Percentiles rank a stretch among this genome's conserved stretches.
Conservation (phyloP, 1,140 invertebrate genomes). For the Psilanteris sp. region DNA sequence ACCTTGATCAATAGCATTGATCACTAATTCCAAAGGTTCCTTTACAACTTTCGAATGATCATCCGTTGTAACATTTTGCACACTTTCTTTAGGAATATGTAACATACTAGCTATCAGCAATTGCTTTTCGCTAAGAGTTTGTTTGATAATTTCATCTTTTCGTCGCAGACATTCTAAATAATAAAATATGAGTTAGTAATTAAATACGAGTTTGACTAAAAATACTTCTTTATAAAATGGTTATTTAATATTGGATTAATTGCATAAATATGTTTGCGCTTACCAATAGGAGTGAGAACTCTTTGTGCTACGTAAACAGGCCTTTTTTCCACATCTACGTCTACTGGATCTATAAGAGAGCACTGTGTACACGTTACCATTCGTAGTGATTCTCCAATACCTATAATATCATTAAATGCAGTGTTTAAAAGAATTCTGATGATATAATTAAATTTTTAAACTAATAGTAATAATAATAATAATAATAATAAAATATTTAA, state of each 20-base stretch:
- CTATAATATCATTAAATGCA: slow-evolving; percentile 14
- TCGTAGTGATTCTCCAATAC: slow-evolving; percentile 73
- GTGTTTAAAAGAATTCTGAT: too few relatives aligned
- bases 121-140: slow-evolving; percentile 87
- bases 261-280: too few relatives aligned
- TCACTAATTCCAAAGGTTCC: slow-evolving; percentile 85
- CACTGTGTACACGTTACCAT: slow-evolving; percentile 82
- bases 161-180: slow-evolving; percentile 84
- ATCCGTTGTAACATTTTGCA: slow-evolving; percentile 84
- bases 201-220: too few relatives aligned
- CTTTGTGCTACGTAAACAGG: slow-evolving; percentile 88
- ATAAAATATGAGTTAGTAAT: too few relatives aligned
- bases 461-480: slow-evolving; percentile 15
- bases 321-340: slow-evolving; percentile 87
- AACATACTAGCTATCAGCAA: slow-evolving; percentile 87
- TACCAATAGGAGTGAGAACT: slow-evolving; percentile 89
- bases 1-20: slow-evolving; percentile 87
- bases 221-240: too few relatives aligned
- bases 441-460: too few relatives aligned
- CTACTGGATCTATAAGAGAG: slow-evolving; percentile 88
- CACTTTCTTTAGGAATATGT: slow-evolving; percentile 86
- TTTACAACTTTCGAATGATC: slow-evolving; percentile 80
- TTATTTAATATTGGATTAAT: too few relatives aligned
- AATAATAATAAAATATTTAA: too few relatives aligned
- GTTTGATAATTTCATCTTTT: slow-evolving; percentile 85